Base-by-base conservation (phyloP, 2,888 invertebrate genomes). In the Eupithecia insigniata region DNA sequence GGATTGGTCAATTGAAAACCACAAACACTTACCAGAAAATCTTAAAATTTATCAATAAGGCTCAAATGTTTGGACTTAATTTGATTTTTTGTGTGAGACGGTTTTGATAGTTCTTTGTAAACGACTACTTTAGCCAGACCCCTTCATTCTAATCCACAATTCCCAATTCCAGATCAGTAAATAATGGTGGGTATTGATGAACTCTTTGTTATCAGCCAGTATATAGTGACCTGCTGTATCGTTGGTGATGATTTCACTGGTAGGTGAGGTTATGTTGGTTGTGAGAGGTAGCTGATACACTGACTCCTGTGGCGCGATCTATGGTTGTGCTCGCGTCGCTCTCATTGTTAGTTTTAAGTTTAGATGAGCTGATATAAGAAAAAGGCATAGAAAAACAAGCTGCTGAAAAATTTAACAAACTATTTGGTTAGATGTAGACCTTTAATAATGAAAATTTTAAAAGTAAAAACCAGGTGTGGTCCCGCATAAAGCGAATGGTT, bases 271-370 rank as follows among this genome's bases (percentile, higher is more conserved):
- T 79, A 79, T 26, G 26, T 18, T 86, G 83, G 85, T 74, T 68
- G 66, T 76, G 74, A 71, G 76, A 77, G 75, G 80, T 81, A 83
- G 84, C 84, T 79, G 84, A 84, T 83, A 84, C 80, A 83, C 76
- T 81, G 83, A 89, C 89, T 91, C 90, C 89, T 85, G 91, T 85
- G 84, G 90, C 81, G 91, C 90, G 92, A 92, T 90, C 92, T 91
- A 92, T 92, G 91, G 91, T 81, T 89, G 84, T 81, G 86, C 85
- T 79, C 80, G 87, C 85, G 84, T 82, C 84, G 88, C 83, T 88
- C 87, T 86, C 88, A 92, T 91, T 92, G 92, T 93, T 92, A 87
- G 92, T 93, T 92, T 92, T 64, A 67, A 58, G 67, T 70, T 67
- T 64, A 46, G 66, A 67, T 69, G 39, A 69, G 61, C 62, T 66